Evolutionary conservation across 2,888 invertebrate species (phyloP).

Genomic region (Asteroscopus sphinx): DNA sequence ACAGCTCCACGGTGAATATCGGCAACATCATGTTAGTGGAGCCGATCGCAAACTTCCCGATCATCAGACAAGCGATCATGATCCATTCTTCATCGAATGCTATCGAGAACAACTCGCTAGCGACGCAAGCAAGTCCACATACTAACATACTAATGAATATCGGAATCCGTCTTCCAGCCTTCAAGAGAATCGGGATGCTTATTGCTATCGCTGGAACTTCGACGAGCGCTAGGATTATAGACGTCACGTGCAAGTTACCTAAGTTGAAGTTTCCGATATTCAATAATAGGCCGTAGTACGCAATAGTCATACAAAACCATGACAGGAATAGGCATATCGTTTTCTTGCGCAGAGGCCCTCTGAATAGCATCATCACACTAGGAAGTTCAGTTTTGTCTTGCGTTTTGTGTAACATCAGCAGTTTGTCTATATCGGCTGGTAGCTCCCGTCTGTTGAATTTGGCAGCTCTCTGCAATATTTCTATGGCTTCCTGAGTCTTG

Average conservation of each 20-base stretch:
- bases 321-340: conserved; percentile 92
- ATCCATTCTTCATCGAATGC: conserved; percentile 91
- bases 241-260: conserved; percentile 93
- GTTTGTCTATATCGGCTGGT: conserved; percentile 92
- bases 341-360: conserved; percentile 91
- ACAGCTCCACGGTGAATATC: conserved; percentile 93
- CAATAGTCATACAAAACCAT: conserved; percentile 94
- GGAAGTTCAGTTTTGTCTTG: conserved; percentile 83
- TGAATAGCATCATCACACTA: conserved; percentile 91
- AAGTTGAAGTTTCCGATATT: conserved; percentile 93
- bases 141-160: conserved; percentile 92
- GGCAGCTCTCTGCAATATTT: conserved; percentile 91
- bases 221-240: conserved; percentile 93
- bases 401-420: conserved; percentile 88
- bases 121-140: conserved; percentile 93
- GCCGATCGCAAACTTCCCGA: conserved; percentile 94
- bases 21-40: conserved; percentile 95
- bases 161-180: conserved; percentile 93
- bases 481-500: conserved; percentile 92
- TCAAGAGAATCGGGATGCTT: conserved; percentile 93
- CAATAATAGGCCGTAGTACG: conserved; percentile 94
- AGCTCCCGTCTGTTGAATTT: conserved; percentile 91
- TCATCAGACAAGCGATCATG: conserved; percentile 93
- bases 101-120: conserved; percentile 88
- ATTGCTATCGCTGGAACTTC: conserved; percentile 94